Evolutionary conservation across 2,888 invertebrate species (phyloP).

Genomic region (Ceramica pisi): DNA sequence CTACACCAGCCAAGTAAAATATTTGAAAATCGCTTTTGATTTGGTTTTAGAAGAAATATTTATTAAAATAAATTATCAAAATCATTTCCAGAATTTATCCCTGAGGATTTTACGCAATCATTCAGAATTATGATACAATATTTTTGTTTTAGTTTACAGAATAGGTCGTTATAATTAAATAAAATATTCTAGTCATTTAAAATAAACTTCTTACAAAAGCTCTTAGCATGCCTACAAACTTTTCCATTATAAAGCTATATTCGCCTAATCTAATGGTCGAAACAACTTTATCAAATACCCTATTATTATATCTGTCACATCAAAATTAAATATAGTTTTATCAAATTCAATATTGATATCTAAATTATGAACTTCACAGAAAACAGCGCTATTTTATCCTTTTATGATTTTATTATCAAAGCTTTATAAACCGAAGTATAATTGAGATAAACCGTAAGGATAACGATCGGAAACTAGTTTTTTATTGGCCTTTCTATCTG

Average conservation of each 20-base stretch:
- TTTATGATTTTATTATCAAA: conserved; percentile 67
- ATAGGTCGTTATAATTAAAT: conserved; percentile 40
- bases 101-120: not conserved
- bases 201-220: conserved; percentile 22
- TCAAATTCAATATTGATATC: conserved; percentile 32
- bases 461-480: conserved; percentile 71
- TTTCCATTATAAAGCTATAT: conserved; percentile 30
- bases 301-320: conserved; percentile 47
- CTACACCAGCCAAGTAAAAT: not conserved
- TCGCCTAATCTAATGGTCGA: conserved; percentile 19
- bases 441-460: conserved; percentile 66
- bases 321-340: conserved; percentile 40
- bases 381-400: conserved; percentile 34
- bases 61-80: too few relatives aligned
- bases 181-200: conserved; percentile 37
- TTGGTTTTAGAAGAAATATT: too few relatives aligned
- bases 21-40: not conserved
- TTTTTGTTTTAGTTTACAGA: conserved; percentile 24
- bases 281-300: conserved; percentile 32
- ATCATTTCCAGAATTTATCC: too few relatives aligned
- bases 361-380: conserved; percentile 46
- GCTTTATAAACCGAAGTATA: conserved; percentile 43
- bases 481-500: conserved; percentile 71
- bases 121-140: conserved; percentile 14
- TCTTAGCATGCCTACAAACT: conserved; percentile 34